Conservation (phyloP, 2,113 vertebrate species). For the Pseudopodoces humilis region DNA sequence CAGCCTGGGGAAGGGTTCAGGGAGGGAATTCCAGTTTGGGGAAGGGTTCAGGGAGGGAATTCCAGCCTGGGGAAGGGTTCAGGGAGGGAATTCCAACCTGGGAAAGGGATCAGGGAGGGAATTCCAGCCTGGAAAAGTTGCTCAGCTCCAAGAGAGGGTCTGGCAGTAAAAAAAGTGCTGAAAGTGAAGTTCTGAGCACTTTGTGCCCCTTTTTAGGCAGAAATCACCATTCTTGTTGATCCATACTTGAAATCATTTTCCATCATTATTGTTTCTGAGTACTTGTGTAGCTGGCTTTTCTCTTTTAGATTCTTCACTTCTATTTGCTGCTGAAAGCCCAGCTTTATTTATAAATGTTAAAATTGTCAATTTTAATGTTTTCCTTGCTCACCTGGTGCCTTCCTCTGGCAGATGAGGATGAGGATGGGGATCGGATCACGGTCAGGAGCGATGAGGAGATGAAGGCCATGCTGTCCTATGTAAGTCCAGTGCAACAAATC, state of each 20-base stretch:
- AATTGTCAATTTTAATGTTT: no score
- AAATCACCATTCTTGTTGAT: neutral
- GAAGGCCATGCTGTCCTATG: conserved; percentile 98
- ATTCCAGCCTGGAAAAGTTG: neutral
- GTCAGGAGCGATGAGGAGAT: conserved; percentile 98
- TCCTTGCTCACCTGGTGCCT: neutral
- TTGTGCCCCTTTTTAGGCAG: neutral
- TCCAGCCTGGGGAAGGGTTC: neutral
- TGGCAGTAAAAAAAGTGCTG: neutral
- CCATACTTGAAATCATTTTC: neutral
- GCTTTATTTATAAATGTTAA: no score
- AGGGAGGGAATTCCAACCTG: neutral
- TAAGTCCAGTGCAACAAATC: conserved; percentile 73
- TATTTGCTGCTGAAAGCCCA: neutral
- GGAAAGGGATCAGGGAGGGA: accelerated
- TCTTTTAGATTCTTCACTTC: accelerated
- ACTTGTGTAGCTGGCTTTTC: neutral
- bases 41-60: neutral
- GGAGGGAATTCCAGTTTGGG: no score
- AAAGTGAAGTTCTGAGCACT: neutral
- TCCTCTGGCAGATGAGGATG: conserved; percentile 89
- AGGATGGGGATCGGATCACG: conserved; percentile 98
- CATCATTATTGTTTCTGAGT: neutral
- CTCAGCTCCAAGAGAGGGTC: neutral
- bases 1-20: no score